Percentiles rank a stretch among this genome's conserved stretches.
Evolutionary conservation across 1,140 invertebrate species (phyloP).

Genomic region (Cepaea nemoralis): DNA sequence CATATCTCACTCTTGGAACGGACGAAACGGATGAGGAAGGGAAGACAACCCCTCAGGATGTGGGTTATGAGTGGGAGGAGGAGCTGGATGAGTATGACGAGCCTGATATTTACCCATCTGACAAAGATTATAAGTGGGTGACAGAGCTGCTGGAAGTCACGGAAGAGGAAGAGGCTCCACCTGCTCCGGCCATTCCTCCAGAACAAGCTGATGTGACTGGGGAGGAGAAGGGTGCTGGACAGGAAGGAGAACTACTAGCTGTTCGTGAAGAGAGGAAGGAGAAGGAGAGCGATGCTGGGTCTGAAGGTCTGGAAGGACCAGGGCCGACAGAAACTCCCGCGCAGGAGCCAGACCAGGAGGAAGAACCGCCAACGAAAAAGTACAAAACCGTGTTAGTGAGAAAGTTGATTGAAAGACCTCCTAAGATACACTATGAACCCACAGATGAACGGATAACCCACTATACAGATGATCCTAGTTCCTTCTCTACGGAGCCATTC

Average conservation of each 20-base stretch:
- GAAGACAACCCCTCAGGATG: not conserved
- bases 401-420: slow-evolving; percentile 29
- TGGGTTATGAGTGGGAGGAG: slow-evolving; percentile 30
- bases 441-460: not conserved
- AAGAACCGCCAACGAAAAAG: slow-evolving; percentile 19
- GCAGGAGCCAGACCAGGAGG: slow-evolving; percentile 1
- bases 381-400: slow-evolving; percentile 25
- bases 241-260: not conserved
- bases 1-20: not conserved
- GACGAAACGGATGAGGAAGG: slow-evolving; percentile 3
- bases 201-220: not conserved
- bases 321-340: not conserved
- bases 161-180: slow-evolving; percentile 14
- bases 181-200: not conserved
- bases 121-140: slow-evolving; percentile 38
- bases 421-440: slow-evolving; percentile 33
- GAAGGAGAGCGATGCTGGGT: not conserved
- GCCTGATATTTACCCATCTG: slow-evolving; percentile 38
- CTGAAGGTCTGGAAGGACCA: not conserved
- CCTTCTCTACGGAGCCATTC: not conserved
- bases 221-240: not conserved
- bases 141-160: not conserved
- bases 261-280: not conserved
- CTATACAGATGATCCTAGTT: not conserved
- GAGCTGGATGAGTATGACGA: slow-evolving; percentile 39